phyloP scores from a whole-genome alignment of 2,113 vertebrate genomes.

The Gila orcuttii region DNA sequence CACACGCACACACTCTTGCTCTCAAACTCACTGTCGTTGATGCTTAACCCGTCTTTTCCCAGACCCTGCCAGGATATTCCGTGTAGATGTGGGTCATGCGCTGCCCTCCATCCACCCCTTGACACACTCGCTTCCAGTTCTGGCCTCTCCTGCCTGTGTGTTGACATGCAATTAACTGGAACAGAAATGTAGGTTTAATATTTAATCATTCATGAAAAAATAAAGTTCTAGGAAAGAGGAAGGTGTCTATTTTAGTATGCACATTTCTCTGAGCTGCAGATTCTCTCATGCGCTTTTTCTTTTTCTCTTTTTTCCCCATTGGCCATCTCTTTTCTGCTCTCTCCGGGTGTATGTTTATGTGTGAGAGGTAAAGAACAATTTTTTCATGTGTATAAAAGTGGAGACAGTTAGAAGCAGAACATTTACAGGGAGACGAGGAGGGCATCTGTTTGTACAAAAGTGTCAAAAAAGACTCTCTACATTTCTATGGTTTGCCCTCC shows the following conservation, averaged over 20 bases:
- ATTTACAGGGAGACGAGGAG: background rate
- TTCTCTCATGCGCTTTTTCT: background rate
- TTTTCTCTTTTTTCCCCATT: background rate
- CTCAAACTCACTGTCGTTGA: background rate
- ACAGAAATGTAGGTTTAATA: constrained; percentile 69
- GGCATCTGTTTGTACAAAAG: constrained; percentile 48
- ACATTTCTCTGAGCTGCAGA: constrained; percentile 36
- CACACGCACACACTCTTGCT: constrained; percentile 25
- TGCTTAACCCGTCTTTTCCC: constrained; percentile 56
- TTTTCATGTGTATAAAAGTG: background rate
- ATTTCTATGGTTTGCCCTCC: constrained; percentile 36
- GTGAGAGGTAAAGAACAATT: constrained; percentile 23
- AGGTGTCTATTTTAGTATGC: constrained; percentile 48
- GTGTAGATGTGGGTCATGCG: constrained; percentile 42
- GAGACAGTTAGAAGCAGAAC: constrained; percentile 45
- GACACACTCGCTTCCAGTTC: constrained; percentile 2
- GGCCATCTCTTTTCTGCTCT: constrained; percentile 17
- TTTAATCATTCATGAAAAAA: constrained; percentile 64
- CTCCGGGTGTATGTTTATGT: constrained; percentile 27
- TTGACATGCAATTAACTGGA: constrained; percentile 70
- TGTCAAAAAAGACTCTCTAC: constrained; percentile 53
- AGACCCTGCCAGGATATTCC: constrained; percentile 32
- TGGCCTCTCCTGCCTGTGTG: constrained; percentile 48
- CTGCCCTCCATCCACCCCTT: constrained; percentile 25
- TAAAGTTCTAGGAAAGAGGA: constrained; percentile 27